Base-by-base conservation (phyloP, 2,888 invertebrate species). In the Bruchidius siliquastri region DNA sequence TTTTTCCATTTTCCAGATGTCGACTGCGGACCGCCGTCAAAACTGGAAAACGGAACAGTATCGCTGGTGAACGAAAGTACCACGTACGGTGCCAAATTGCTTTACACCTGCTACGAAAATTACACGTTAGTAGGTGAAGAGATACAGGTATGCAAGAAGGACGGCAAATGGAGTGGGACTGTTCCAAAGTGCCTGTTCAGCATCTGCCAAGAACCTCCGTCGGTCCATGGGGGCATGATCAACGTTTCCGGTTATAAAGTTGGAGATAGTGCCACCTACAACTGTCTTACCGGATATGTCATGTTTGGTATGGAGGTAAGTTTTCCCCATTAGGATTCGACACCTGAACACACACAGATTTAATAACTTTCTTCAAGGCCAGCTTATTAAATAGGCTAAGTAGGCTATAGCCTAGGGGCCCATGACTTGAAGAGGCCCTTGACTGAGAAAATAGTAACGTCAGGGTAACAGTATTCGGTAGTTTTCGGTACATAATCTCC, bases 191-290 rank as follows among this genome's bases (percentile, higher is more conserved):
- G 96, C 85, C 87, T 95, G 71, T 94, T 94, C 83, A 92, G 95
- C 86, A 93, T 96, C 96, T 96, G 96, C 84, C 93, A 95, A 0
- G 94, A 94, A 77, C 95, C 96, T 0, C 93, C 93, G 0, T 88
- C 90, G 49, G 92, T 96, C 0, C 88, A 91, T 8, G 96, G 96
- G 0, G 95, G 95, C 0, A 87, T 91, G 0, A 93, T 96, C 0
- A 86, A 88, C 0, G 90, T 91, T 8, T 90, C 90, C 0, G 95
- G 96, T 0, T 92, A 92, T 79, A 90, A 93, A 76, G 93, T 94
- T 2, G 95, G 95, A 1, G 94, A 94, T 0, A 91, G 92, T 0
- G 95, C 96, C 0, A 91, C 91, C 0, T 97, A 96, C 83, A 89
- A 89, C 3, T 97, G 96, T 81, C 92, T 94, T 82, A 89, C 92